A percentile compares a stretch with the other conserved stretches of the same genome.
Evolutionary conservation across 2,888 invertebrate species (phyloP).

Genomic region (Sminthurides aquaticus): DNA sequence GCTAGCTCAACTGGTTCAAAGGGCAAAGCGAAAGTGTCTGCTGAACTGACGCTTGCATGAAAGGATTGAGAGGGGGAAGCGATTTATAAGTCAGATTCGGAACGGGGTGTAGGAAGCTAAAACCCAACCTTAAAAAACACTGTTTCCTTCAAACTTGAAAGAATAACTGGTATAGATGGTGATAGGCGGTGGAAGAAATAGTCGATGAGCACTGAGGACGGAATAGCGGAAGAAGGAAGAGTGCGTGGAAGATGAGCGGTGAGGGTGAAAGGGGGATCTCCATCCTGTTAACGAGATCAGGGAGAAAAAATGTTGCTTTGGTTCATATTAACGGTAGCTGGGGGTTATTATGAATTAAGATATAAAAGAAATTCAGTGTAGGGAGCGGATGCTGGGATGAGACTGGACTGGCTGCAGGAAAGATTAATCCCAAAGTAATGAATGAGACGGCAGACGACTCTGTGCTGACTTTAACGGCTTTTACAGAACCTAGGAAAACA

Average conservation of each 20-base stretch:
- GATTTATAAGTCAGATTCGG: no score
- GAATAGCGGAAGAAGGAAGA: no score
- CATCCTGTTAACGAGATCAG: not conserved
- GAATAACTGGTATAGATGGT: no score
- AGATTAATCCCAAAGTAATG: not conserved
- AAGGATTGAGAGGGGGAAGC: no score
- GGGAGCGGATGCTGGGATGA: not conserved
- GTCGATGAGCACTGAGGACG: no score
- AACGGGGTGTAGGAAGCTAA: no score
- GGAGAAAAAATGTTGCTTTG: not conserved
- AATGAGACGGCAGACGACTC: not conserved
- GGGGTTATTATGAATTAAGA: not conserved
- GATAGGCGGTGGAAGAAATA: no score
- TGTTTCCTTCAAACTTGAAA: no score
- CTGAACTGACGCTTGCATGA: no score
- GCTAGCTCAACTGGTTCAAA: no score
- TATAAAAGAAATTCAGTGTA: not conserved
- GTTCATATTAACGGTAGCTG: not conserved
- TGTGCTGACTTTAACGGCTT: not conserved
- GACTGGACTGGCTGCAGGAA: not conserved
- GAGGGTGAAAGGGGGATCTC: not conserved
- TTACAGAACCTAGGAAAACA: not conserved
- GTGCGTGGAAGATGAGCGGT: not conserved
- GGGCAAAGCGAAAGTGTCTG: no score
- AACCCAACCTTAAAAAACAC: no score